A percentile compares a stretch with the other conserved stretches of the same genome.
Conservation (phyloP, 2,797 vertebrate species). For the Falco columbarius region DNA sequence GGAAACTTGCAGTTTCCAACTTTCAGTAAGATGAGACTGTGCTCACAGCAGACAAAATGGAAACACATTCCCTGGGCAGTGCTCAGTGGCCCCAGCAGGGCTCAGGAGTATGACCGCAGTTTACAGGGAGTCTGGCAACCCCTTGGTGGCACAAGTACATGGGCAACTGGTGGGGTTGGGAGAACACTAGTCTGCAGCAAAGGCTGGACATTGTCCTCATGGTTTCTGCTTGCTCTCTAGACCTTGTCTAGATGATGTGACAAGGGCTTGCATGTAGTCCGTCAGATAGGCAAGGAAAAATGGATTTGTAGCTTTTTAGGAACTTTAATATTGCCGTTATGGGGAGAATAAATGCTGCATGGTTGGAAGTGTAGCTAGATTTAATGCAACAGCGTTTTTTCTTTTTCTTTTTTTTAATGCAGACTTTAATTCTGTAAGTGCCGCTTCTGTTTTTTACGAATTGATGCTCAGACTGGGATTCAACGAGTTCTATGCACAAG, state of each 20-base stretch:
- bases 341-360: neutral
- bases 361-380: neutral
- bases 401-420: neutral
- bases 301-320: neutral
- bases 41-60: neutral
- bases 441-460: conserved; percentile 78
- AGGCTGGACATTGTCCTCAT: neutral
- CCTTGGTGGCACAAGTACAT: neutral
- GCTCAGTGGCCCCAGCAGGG: neutral
- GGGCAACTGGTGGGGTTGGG: neutral
- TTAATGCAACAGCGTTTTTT: neutral
- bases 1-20: neutral
- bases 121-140: neutral
- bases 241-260: neutral
- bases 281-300: neutral
- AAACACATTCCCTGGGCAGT: neutral
- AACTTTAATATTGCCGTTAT: neutral
- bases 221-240: neutral
- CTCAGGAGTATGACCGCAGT: neutral
- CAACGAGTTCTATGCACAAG: conserved; percentile 77
- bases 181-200: neutral
- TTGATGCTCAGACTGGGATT: conserved; percentile 80
- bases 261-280: neutral
- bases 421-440: conserved; percentile 73
- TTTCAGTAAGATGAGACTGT: neutral